These are phyloP conservation scores for Caranx ignobilis DNA, from an alignment of 2,113 vertebrate species.

Conservation along the genomic window DNA sequence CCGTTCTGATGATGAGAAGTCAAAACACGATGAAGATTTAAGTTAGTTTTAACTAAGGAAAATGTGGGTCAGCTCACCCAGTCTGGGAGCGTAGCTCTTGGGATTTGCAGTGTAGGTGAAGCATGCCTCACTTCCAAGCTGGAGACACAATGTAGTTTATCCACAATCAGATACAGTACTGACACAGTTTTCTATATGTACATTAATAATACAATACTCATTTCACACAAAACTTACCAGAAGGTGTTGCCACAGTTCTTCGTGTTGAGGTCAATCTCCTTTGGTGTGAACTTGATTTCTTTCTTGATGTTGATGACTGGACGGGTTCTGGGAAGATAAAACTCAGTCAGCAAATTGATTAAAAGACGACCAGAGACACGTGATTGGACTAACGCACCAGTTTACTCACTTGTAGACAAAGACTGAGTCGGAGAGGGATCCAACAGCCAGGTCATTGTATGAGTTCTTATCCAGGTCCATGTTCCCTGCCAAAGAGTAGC, in stretches of 20 bases:
- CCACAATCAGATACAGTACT: slow-evolving; percentile 17
- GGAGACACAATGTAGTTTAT: slow-evolving; percentile 61
- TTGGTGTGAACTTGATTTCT: slow-evolving; percentile 86
- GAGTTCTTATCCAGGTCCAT: slow-evolving; percentile 95
- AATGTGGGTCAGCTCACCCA: slow-evolving; percentile 87
- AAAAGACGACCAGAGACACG: background rate
- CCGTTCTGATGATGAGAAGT: background rate
- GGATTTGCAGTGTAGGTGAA: slow-evolving; percentile 90
- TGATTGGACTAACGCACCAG: background rate
- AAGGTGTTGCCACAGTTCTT: slow-evolving; percentile 82
- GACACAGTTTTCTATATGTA: background rate
- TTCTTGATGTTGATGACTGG: slow-evolving; percentile 91
- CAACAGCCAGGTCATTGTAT: slow-evolving; percentile 95
- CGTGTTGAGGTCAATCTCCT: slow-evolving; percentile 73
- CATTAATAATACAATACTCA: background rate
- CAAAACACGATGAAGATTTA: background rate
- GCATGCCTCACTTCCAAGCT: slow-evolving; percentile 89
- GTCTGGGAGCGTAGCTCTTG: slow-evolving; percentile 82
- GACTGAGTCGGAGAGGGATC: slow-evolving; percentile 93
- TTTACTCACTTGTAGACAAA: slow-evolving; percentile 73
- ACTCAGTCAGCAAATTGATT: background rate
- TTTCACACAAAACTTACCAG: slow-evolving; percentile 77
- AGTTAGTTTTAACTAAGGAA: background rate
- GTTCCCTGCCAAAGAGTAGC: slow-evolving; percentile 95
- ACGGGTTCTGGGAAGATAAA: slow-evolving; percentile 83